Percentiles rank a stretch among this genome's conserved stretches.
Conservation (phyloP, 2,888 invertebrate genomes). For the Acleris emargana region DNA sequence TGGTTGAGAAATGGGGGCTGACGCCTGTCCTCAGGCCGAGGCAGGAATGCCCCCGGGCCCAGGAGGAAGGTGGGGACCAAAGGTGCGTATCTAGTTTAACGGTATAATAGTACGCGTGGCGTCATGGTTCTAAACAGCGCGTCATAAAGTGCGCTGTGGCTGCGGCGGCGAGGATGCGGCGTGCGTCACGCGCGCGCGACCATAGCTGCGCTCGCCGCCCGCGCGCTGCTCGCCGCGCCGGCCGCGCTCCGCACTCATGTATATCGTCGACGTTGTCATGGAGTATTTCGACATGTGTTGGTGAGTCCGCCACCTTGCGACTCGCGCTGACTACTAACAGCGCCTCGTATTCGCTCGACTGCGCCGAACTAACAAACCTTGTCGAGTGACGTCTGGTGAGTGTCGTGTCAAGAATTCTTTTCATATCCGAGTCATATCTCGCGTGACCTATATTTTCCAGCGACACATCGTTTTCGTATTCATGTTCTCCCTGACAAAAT, state of each 20-base stretch:
- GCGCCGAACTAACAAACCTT: constrained; percentile 51
- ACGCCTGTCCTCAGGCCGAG: constrained; percentile 98
- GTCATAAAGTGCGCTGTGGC: constrained; percentile 35
- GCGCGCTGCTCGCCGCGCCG: constrained; percentile 34
- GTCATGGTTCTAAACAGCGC: constrained; percentile 33
- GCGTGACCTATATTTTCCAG: constrained; percentile 45
- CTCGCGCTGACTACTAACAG: constrained; percentile 50
- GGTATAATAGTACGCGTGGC: constrained; percentile 21
- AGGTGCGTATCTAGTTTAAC: constrained; percentile 77
- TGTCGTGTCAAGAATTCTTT: constrained; percentile 46
- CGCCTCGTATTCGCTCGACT: constrained; percentile 45
- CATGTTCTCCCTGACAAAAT: constrained; percentile 32
- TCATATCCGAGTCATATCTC: constrained; percentile 41
- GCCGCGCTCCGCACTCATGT: constrained; percentile 45
- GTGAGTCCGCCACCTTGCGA: constrained; percentile 64
- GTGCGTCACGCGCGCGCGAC: constrained; percentile 47
- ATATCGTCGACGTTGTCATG: constrained; percentile 56
- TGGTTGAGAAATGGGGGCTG: constrained; percentile 98
- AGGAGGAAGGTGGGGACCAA: constrained; percentile 88
- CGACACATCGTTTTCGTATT: constrained; percentile 42
- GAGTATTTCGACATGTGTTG: constrained; percentile 77
- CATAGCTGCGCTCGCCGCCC: constrained; percentile 37
- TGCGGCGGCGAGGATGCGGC: constrained; percentile 43
- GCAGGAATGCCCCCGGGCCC: constrained; percentile 94
- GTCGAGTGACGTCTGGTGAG: constrained; percentile 51